These are phyloP conservation scores for Campopleginae sp. DNA, from an alignment of 2,888 invertebrate genomes.

Conservation along the genomic window DNA sequence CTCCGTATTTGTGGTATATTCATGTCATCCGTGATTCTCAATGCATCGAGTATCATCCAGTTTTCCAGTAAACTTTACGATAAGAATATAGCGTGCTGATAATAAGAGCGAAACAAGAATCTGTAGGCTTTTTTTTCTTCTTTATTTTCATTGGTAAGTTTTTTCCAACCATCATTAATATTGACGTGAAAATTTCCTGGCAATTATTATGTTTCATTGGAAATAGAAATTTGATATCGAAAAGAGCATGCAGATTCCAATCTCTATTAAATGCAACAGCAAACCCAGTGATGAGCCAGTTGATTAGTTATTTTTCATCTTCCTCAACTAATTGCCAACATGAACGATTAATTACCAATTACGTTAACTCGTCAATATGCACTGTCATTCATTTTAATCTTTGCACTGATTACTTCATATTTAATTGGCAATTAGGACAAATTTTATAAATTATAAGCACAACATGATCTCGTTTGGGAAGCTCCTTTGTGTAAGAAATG, in stretches of 20 bases:
- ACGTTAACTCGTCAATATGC: not conserved
- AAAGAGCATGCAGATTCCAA: not conserved
- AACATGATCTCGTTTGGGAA: not conserved
- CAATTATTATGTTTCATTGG: not conserved
- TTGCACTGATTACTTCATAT: slow-evolving; percentile 29
- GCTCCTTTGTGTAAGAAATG: not conserved
- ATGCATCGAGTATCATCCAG: slow-evolving; percentile 11
- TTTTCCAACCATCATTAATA: not conserved
- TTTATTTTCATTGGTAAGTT: not conserved
- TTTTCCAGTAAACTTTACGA: slow-evolving; percentile 9
- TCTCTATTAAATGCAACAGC: not conserved
- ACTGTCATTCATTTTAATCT: not conserved
- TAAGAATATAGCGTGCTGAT: slow-evolving; percentile 30
- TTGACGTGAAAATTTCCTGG: not conserved
- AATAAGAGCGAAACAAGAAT: slow-evolving; percentile 9
- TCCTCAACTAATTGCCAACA: not conserved
- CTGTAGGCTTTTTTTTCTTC: not conserved
- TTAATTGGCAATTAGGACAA: slow-evolving; percentile 48
- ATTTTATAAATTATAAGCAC: not conserved
- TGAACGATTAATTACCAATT: not conserved
- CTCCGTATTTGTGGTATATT: slow-evolving; percentile 24
- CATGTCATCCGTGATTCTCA: slow-evolving; percentile 26
- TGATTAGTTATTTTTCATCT: not conserved
- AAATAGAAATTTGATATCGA: not conserved
- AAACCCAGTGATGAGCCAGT: not conserved